Conservation (phyloP, 2,113 vertebrate genomes). For the Bos javanicus region DNA sequence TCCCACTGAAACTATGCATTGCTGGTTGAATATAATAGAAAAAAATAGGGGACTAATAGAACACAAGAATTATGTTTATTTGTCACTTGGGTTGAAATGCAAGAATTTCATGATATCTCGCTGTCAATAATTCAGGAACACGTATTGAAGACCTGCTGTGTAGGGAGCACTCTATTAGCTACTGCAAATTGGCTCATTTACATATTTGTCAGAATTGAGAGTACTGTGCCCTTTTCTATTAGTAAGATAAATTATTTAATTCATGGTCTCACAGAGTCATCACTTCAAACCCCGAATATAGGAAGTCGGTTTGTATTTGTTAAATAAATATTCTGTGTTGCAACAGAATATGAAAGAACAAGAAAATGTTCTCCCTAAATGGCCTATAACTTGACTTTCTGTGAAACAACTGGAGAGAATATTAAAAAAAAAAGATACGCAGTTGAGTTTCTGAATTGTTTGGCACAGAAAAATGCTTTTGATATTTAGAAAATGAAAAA, state of each 20-base stretch:
- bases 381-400: not conserved
- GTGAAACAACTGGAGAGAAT: not conserved
- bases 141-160: not conserved
- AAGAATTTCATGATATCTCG: not conserved
- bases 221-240: not conserved
- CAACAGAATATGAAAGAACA: not conserved
- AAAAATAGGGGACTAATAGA: not conserved
- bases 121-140: not conserved
- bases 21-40: not conserved
- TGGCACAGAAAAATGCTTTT: fast-evolving
- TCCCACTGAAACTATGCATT: fast-evolving
- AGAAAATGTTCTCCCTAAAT: not conserved
- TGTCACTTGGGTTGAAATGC: not conserved
- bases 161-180: not conserved
- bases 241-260: not conserved
- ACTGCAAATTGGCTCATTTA: not conserved
- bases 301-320: not conserved
- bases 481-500: not conserved
- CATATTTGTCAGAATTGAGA: constrained; percentile 25
- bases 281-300: not conserved
- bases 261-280: not conserved
- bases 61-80: not conserved
- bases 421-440: fast-evolving
- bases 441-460: fast-evolving
- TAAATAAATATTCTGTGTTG: not conserved